A percentile compares a stretch with the other conserved stretches of the same genome.
Conservation (phyloP, 2,888 invertebrate genomes). For the Tetramorium bicarinatum region DNA sequence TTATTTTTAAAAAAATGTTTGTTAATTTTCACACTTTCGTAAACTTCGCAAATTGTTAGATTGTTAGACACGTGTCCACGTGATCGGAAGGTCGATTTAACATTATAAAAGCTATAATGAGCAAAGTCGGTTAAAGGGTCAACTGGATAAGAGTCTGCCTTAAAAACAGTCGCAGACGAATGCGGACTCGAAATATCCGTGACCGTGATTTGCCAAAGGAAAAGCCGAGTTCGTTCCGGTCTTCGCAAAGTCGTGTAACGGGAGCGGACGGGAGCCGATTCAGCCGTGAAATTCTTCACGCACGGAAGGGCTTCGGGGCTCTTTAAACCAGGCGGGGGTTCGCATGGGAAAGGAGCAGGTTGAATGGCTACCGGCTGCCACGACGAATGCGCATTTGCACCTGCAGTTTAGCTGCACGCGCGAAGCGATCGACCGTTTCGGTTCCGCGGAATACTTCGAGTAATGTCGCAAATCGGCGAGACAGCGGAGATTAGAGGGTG, state of each 20-base stretch:
- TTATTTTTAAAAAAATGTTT: neutral
- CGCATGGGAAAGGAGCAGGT: slow-evolving; percentile 55
- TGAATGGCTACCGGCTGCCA: slow-evolving; percentile 40
- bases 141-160: slow-evolving; percentile 17
- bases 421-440: slow-evolving; percentile 52
- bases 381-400: slow-evolving; percentile 35
- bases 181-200: slow-evolving; percentile 40
- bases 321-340: slow-evolving; percentile 39
- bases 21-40: slow-evolving; percentile 16
- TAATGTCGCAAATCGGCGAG: slow-evolving; percentile 26
- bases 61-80: neutral
- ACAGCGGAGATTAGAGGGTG: slow-evolving; percentile 10
- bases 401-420: slow-evolving; percentile 57
- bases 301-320: slow-evolving; percentile 43
- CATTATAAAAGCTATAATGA: neutral
- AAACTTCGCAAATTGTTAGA: neutral
- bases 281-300: slow-evolving; percentile 57
- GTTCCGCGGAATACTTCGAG: slow-evolving; percentile 26
- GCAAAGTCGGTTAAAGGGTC: slow-evolving; percentile 47
- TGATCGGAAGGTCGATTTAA: neutral
- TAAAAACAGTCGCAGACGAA: slow-evolving; percentile 26
- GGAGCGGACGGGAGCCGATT: slow-evolving; percentile 46
- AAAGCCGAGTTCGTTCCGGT: slow-evolving; percentile 40
- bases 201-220: slow-evolving; percentile 46
- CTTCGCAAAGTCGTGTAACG: slow-evolving; percentile 40